These are phyloP conservation scores for Sterrhoptilus dennistouni DNA, from an alignment of 2,113 vertebrate genomes.

Conservation along the genomic window DNA sequence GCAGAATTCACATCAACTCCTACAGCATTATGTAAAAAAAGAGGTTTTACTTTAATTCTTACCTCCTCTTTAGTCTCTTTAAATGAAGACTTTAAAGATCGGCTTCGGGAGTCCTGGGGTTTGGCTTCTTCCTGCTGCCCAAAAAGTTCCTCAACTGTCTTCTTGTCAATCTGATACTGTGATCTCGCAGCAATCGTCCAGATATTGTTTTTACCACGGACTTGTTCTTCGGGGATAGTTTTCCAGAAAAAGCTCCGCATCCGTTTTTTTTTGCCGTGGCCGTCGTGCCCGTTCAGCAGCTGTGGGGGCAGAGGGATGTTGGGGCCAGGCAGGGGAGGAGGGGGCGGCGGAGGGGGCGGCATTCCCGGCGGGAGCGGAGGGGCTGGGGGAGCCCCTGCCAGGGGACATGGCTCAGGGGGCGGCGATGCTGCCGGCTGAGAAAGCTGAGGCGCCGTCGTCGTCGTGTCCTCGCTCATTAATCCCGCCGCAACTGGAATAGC, in stretches of 20 bases:
- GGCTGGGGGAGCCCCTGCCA: background rate
- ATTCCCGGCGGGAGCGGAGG: background rate
- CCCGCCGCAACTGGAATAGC: conserved; percentile 71
- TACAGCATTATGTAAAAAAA: background rate
- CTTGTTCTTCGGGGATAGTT: conserved; percentile 95
- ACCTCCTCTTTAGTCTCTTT: conserved; percentile 91
- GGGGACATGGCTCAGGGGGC: conserved; percentile 14
- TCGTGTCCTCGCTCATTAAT: conserved; percentile 72
- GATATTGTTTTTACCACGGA: conserved; percentile 92
- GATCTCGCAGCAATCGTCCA: conserved; percentile 91
- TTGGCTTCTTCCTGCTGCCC: conserved; percentile 88
- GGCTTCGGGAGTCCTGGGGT: conserved; percentile 28
- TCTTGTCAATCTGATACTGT: conserved; percentile 91
- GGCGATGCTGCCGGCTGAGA: conserved; percentile 12
- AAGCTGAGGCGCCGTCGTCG: conserved; percentile 5
- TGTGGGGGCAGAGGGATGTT: conserved; percentile 61
- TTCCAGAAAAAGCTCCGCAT: conserved; percentile 98
- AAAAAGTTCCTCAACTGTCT: conserved; percentile 94
- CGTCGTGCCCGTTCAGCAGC: conserved; percentile 67
- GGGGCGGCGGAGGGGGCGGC: conserved; percentile 36
- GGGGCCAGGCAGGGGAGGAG: conserved; percentile 70
- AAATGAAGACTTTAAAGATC: conserved; percentile 79
- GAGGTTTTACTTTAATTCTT: conserved; percentile 37
- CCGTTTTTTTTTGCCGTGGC: conserved; percentile 83
- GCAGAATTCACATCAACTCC: background rate